Evolutionary conservation across 2,113 vertebrate species (phyloP), one percentile per base, ranked within the genome.

Genomic region (Apeltes quadracus): DNA sequence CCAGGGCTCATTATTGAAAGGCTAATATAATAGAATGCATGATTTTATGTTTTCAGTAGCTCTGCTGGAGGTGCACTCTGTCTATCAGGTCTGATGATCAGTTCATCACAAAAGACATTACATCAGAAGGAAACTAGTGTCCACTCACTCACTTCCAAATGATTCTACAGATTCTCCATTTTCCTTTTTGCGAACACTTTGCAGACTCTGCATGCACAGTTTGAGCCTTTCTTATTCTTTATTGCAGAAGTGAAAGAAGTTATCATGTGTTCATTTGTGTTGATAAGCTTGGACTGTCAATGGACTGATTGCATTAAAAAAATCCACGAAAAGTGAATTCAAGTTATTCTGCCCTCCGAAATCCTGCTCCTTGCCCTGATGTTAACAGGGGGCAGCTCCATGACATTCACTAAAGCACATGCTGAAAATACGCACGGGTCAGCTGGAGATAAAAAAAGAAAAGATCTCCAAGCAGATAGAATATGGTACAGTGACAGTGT

Each of bases 321-420:
- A 53, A 65, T 63, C 22, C 41, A 29, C 36, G 25, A 48, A 36
- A 48, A 27, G 18, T 70, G 38, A 78, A 36, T 48, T 51, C 1
- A 54, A 76, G 22, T 62, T 11, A 56, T 57, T 62, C 36, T 80
- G 51, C 44, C 38, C 29, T 80, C 53, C 38, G 43, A 53, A 58
- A 15, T 10, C 48, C 73, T 2, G 23, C 50, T 41, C 25, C 57
- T 12, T 23, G 64, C 54, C 56, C 81, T n/a, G 7, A 59, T 56
- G 61, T 75, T 84, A 82, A 79, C 25, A 78, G 70, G 39, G 66
- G 58, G 51, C 57, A 61, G 81, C 56, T 76, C 51, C 46, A 39
- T 79, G 76, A 80, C 79, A 70, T 82, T 88, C 78, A 81, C 77
- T 71, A 78, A 86, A 86, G 79, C 75, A 76, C 75, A 72, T 10